These are phyloP conservation scores for Chrysogorgia sp. DNA, from an alignment of 92 coral and sea anemone species.

Conservation along the genomic window DNA sequence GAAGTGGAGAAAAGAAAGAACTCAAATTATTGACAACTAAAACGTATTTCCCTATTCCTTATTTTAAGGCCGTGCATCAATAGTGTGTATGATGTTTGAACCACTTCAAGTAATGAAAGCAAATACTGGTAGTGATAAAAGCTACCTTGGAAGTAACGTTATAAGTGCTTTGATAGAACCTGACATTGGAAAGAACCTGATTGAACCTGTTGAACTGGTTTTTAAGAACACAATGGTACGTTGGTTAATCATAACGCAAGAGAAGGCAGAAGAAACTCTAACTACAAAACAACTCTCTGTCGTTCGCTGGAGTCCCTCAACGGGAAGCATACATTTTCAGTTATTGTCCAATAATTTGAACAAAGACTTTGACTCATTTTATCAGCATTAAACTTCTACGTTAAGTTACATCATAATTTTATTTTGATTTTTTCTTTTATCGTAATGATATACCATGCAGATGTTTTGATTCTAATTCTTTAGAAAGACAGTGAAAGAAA, in stretches of 20 bases:
- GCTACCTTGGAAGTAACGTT: background rate
- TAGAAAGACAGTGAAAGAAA: background rate
- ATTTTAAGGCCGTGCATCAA: slow-evolving; percentile 12
- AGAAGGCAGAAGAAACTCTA: no score
- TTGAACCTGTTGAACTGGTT: slow-evolving; percentile 16
- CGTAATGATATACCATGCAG: no score
- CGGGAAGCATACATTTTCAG: no score
- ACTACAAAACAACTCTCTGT: no score
- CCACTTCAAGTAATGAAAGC: slow-evolving; percentile 1
- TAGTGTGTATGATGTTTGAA: slow-evolving; percentile 25
- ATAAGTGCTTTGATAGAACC: slow-evolving; percentile 16
- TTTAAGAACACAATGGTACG: slow-evolving; percentile 11
- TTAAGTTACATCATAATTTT: no score
- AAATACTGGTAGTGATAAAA: slow-evolving; percentile 10
- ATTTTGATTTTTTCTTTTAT: no score
- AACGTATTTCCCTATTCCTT: background rate
- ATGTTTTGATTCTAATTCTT: background rate
- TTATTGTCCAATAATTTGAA: no score
- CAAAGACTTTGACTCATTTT: no score
- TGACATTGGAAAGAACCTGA: background rate
- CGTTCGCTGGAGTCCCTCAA: no score
- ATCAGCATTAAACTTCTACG: no score
- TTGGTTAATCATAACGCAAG: background rate
- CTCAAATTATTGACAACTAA: no score
- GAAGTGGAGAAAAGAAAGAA: no score